Base-by-base conservation (phyloP, 2,888 invertebrate species). In the Carpatolechia fugitivella region DNA sequence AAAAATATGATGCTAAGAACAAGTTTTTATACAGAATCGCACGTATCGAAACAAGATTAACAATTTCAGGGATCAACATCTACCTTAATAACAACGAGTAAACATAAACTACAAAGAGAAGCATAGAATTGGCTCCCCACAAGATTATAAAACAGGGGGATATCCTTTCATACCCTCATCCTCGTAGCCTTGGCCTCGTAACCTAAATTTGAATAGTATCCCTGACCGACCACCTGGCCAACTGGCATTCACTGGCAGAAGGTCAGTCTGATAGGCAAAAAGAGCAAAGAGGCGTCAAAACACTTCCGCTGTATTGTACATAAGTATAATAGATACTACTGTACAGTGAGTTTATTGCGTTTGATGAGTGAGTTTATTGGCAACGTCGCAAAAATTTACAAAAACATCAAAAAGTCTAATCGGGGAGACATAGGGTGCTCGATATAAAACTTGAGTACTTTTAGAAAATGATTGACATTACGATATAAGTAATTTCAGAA, bases 171-270 rank as follows among this genome's bases (percentile, higher is more conserved):
- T n/a, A 8, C 36, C 24, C 24, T 24, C 6, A n/a, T n/a, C 16
- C 20, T 35, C 33, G 35, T 50, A 24, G 20, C 50, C 50, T 50
- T 50, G 36, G 13, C 50, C 50, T 36, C 7, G 4, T 36, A 24
- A 50, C 35, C 50, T 36, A 20, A 30, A 50, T 50, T 14, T 7
- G 6, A 35, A 24, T 24, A 18, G 50, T 11, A 24, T 35, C 50
- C 50, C 36, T 50, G 50, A 50, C 50, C 50, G 11, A 3, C 16
- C 3, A 16, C 31, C 24, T 24, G 24, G 18, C 18, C 18, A 8
- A 1, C 16, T 6, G 40, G 33, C 33, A 33, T 33, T 33, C 24
- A 44, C 44, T 44, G 44, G 44, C 44, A 44, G 44, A 44, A 44
- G 44, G 44, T 24, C 44, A 44, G 44, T 24, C 24, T 20, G n/a